Evolutionary conservation across 2,888 invertebrate genomes (phyloP).

Genomic region (Pseudococcus longispinus): DNA sequence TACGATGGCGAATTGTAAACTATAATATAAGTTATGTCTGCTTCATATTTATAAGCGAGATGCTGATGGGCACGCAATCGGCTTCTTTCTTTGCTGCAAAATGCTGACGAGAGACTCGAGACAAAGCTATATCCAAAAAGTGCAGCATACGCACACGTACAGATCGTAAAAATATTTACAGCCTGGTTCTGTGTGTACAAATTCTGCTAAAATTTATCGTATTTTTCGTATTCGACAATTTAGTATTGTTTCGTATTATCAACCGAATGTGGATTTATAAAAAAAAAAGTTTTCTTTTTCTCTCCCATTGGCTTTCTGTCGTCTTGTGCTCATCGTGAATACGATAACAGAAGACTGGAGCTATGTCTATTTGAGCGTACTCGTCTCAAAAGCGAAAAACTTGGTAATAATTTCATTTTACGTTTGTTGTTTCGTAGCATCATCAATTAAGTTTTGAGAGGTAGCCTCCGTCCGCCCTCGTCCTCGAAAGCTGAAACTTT

Average conservation of each 20-base stretch:
- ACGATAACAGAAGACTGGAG: not conserved
- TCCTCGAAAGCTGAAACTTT: not conserved
- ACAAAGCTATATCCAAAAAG: not conserved
- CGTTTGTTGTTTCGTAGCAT: conserved; percentile 24
- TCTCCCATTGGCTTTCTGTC: no score
- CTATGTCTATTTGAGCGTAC: not conserved
- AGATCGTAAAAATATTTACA: conserved; percentile 20
- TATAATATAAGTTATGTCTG: not conserved
- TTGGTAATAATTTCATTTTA: conserved; percentile 20
- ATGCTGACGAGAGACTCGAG: not conserved
- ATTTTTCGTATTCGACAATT: not conserved
- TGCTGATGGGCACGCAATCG: not conserved
- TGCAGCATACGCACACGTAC: not conserved
- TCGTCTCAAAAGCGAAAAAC: not conserved
- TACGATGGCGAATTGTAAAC: not conserved
- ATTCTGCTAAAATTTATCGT: not conserved
- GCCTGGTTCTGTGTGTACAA: not conserved
- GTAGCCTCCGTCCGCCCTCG: not conserved
- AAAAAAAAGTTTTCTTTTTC: no score
- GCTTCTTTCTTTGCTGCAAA: not conserved
- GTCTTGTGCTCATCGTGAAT: not conserved
- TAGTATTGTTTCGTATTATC: conserved; percentile 1
- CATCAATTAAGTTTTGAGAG: conserved; percentile 24
- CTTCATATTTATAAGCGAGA: not conserved
- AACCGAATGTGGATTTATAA: not conserved